A percentile compares a stretch with the other conserved stretches of the same genome.
phyloP scores from a whole-genome alignment of 2,888 invertebrate species.

The Agrochola lychnidis region DNA sequence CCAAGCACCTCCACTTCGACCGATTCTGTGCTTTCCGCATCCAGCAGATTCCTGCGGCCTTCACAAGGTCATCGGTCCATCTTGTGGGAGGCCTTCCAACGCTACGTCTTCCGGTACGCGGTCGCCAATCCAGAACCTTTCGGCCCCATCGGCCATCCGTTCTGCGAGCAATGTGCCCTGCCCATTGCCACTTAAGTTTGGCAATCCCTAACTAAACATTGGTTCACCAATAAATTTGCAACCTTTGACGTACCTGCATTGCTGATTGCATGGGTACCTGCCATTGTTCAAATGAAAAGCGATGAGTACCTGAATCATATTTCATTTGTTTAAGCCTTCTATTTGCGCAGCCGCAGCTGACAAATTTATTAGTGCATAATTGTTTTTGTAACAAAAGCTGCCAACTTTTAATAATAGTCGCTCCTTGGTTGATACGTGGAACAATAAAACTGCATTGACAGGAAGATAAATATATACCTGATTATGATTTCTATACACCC shows the following conservation, averaged over 20 bases:
- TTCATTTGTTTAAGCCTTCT: slow-evolving; percentile 72
- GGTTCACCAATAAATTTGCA: background rate
- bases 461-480: slow-evolving; percentile 7
- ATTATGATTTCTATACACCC: slow-evolving; percentile 18
- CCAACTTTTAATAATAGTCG: slow-evolving; percentile 21
- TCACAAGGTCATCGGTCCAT: no score
- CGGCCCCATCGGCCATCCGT: no score
- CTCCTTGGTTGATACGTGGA: background rate
- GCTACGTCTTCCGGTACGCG: no score
- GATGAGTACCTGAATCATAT: slow-evolving; percentile 75
- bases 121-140: no score
- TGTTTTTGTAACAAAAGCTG: slow-evolving; percentile 68
- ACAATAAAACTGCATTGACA: slow-evolving; percentile 20
- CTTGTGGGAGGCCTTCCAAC: no score
- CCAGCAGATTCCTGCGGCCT: no score
- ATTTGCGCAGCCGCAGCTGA: slow-evolving; percentile 75
- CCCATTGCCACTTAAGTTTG: no score
- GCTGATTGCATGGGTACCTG: background rate
- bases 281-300: slow-evolving; percentile 13
- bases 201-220: no score
- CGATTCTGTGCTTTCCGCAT: no score
- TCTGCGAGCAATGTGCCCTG: no score
- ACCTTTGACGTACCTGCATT: slow-evolving; percentile 10
- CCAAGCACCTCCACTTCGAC: no score
- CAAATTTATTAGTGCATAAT: slow-evolving; percentile 78